Evolutionary conservation across 64 coral and sea anemone genomes (phyloP).

Genomic region (Porites australiensis): DNA sequence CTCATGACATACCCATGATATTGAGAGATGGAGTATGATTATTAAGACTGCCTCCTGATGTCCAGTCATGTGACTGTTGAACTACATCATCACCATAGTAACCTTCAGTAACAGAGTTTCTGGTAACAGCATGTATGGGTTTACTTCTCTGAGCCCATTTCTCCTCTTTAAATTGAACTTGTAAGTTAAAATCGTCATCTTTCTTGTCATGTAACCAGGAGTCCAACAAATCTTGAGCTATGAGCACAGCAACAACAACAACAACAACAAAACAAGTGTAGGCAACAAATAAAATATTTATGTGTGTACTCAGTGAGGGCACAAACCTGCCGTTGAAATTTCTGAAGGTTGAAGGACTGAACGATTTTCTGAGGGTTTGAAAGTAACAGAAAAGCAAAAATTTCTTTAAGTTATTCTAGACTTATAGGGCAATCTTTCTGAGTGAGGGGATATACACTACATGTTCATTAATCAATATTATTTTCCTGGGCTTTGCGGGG

Average conservation of each 20-base stretch:
- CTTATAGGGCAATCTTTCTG: no score
- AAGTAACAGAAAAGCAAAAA: no score
- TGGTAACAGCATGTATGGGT: not conserved
- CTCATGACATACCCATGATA: constrained; percentile 14
- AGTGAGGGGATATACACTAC: no score
- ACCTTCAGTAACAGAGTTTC: not conserved
- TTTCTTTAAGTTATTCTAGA: no score
- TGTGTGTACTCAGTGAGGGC: not conserved
- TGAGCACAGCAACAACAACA: not conserved
- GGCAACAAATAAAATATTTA: not conserved
- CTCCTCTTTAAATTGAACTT: constrained; percentile 83
- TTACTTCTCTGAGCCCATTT: constrained; percentile 59
- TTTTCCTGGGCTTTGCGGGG: no score
- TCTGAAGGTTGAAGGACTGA: no score
- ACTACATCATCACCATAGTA: not conserved
- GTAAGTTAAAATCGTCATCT: constrained; percentile 61
- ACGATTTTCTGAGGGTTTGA: no score
- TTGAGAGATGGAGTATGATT: not conserved
- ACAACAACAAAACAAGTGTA: not conserved
- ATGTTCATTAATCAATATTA: no score
- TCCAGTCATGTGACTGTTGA: constrained; percentile 44
- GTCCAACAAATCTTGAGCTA: constrained; percentile 92
- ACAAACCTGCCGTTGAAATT: no score
- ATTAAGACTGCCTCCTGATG: not conserved
- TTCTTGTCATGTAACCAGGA: constrained; percentile 84